Conservation (phyloP, 2,113 vertebrate species). For the Mesocricetus auratus region DNA sequence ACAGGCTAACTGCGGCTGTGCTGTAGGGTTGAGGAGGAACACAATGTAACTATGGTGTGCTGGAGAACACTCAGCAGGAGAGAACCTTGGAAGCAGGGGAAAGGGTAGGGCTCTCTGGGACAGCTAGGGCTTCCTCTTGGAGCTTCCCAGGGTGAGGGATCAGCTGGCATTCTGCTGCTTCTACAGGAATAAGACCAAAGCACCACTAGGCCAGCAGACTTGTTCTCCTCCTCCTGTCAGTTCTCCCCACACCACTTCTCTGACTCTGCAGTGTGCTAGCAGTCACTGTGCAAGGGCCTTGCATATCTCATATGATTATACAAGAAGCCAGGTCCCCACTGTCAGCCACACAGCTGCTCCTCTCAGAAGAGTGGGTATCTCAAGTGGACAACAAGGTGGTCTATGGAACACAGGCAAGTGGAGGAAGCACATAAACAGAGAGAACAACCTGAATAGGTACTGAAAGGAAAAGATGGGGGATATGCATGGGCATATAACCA, state of each 20-base stretch:
- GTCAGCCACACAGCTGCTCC: background rate
- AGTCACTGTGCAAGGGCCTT: background rate
- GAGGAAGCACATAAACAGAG: background rate
- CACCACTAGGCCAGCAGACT: no score
- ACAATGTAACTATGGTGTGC: background rate
- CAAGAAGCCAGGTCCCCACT: background rate
- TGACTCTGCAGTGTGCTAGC: background rate
- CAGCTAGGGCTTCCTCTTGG: background rate
- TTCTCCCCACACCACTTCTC: no score
- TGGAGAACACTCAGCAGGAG: background rate
- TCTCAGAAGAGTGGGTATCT: background rate
- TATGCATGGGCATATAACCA: background rate
- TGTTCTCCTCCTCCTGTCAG: background rate
- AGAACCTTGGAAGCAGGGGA: background rate
- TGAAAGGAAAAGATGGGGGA: background rate
- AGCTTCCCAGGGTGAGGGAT: background rate
- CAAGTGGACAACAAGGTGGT: background rate
- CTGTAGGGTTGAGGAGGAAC: no score
- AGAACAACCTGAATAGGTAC: background rate
- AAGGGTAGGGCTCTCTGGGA: background rate
- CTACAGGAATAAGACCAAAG: background rate
- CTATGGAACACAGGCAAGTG: background rate
- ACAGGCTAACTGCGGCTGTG: background rate
- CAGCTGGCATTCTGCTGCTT: background rate
- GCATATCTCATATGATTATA: background rate